Conservation (phyloP, 2,113 vertebrate genomes). For the Sinocyclocheilus anshuiensis region DNA sequence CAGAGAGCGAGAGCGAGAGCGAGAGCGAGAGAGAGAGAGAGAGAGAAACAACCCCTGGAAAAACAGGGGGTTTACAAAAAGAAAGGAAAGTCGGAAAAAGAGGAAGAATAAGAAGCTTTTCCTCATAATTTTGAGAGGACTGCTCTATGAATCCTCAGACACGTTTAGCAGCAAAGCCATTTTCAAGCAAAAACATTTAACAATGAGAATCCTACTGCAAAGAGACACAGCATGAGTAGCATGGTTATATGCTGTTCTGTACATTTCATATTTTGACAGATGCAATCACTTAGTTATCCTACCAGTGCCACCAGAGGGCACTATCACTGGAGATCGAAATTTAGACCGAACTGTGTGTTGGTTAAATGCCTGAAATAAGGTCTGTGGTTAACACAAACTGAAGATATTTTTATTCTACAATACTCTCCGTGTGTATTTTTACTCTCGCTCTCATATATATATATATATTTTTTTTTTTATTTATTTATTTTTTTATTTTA, state of each 20-base stretch:
- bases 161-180: background rate
- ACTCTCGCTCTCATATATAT: no score
- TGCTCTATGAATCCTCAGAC: background rate
- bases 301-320: background rate
- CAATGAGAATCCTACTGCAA: background rate
- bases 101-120: background rate
- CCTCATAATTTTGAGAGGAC: background rate
- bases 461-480: background rate
- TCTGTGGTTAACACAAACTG: background rate
- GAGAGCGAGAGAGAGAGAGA: background rate
- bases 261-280: background rate
- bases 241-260: background rate
- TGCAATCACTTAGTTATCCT: background rate
- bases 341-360: background rate
- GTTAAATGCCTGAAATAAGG: background rate
- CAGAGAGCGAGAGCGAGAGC: background rate
- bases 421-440: background rate
- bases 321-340: background rate
- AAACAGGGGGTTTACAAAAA: background rate
- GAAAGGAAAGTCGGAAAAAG: background rate
- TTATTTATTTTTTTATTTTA: background rate
- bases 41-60: background rate
- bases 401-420: no score
- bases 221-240: background rate
- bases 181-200: background rate